phyloP scores from a whole-genome alignment of 2,113 vertebrate genomes.

The Seriola aureovittata region DNA sequence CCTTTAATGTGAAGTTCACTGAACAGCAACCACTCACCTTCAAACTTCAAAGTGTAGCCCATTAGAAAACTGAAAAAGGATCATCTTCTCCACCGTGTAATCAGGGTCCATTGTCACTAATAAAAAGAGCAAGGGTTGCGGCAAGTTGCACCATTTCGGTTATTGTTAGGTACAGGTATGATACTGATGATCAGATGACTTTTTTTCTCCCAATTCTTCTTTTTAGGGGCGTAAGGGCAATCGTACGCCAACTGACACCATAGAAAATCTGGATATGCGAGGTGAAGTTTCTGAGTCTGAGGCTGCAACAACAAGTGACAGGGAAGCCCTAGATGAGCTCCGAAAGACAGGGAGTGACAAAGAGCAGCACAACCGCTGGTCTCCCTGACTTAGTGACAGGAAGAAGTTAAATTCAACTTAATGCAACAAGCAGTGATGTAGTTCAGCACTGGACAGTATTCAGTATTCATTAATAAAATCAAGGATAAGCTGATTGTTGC shows the following conservation, averaged over 20 bases:
- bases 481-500: slow-evolving; percentile 3
- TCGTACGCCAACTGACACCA: neutral
- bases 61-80: slow-evolving; percentile 37
- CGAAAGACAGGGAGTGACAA: neutral
- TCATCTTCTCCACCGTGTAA: slow-evolving; percentile 19
- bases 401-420: neutral
- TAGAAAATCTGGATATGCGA: neutral
- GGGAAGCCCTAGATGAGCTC: neutral
- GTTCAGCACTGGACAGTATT: neutral
- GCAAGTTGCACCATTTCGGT: slow-evolving; percentile 49
- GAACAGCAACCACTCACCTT: slow-evolving; percentile 47
- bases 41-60: slow-evolving; percentile 51
- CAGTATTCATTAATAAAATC: neutral
- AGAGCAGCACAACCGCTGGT: neutral
- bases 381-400: neutral
- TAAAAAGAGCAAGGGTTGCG: slow-evolving; percentile 44
- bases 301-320: neutral
- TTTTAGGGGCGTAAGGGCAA: neutral
- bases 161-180: slow-evolving; percentile 23
- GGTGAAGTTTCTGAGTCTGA: neutral
- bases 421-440: neutral
- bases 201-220: neutral
- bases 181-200: slow-evolving; percentile 2
- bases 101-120: slow-evolving; percentile 9
- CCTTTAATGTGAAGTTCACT: slow-evolving; percentile 51